Evolutionary conservation across 2,797 vertebrate genomes (phyloP).

Genomic region (Dromococcyx pavoninus): DNA sequence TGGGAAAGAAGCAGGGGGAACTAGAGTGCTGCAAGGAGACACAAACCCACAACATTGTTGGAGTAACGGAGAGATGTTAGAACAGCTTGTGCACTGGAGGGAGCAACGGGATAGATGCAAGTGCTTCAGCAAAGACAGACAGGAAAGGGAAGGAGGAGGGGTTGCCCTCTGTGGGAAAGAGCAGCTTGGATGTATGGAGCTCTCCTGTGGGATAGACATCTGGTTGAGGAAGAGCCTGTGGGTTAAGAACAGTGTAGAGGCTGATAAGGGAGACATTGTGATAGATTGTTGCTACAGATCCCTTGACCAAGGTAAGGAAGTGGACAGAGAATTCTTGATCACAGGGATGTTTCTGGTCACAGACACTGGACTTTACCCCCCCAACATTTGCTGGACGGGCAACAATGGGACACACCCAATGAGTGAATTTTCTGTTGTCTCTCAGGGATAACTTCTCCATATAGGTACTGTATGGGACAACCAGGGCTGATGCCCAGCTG

Average conservation of each 20-base stretch:
- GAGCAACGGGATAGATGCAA: neutral
- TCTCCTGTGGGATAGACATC: neutral
- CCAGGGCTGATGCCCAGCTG: neutral
- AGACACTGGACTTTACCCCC: neutral
- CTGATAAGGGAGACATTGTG: neutral
- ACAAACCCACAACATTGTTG: neutral
- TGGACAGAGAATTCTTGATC: neutral
- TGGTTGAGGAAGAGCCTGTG: neutral
- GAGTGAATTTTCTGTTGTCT: neutral
- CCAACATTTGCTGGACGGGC: neutral
- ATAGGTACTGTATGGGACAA: neutral
- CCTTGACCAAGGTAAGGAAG: neutral
- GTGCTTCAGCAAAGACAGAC: neutral
- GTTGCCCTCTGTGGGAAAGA: neutral
- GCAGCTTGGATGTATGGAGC: neutral
- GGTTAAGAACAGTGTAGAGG: neutral
- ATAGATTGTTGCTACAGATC: neutral
- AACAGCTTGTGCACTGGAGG: neutral
- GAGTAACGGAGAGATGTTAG: neutral
- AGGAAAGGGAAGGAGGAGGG: neutral
- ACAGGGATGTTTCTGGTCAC: neutral
- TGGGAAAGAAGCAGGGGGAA: neutral
- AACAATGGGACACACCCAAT: neutral
- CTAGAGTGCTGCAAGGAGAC: neutral
- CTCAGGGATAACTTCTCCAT: neutral